Evolutionary conservation across 2,888 invertebrate genomes (phyloP).

Genomic region (Leucophenga maculata): DNA sequence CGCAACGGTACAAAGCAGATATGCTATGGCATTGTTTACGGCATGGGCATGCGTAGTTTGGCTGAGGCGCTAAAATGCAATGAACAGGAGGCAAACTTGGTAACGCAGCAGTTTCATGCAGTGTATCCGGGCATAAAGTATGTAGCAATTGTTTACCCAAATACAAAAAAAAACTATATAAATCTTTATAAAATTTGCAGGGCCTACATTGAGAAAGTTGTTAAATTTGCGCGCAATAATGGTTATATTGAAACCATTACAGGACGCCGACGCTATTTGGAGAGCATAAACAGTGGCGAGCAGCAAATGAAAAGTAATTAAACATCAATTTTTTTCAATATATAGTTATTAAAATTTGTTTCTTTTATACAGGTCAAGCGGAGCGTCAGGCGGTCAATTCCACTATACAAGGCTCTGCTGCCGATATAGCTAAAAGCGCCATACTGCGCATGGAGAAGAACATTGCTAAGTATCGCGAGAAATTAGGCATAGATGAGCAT

Average conservation of each 20-base stretch:
- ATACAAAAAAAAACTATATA: neutral
- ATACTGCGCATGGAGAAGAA: constrained; percentile 84
- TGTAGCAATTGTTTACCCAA: constrained; percentile 51
- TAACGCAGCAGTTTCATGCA: constrained; percentile 86
- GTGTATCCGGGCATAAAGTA: constrained; percentile 83
- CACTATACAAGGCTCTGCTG: constrained; percentile 95
- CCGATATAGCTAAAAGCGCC: constrained; percentile 94
- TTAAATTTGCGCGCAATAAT: constrained; percentile 78
- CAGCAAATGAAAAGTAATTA: constrained; percentile 76
- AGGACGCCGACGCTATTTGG: constrained; percentile 84
- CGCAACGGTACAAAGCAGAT: constrained; percentile 92
- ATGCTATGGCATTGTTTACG: constrained; percentile 97
- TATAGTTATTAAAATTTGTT: neutral
- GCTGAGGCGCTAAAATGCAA: constrained; percentile 84
- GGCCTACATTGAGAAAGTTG: constrained; percentile 66
- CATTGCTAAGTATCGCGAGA: constrained; percentile 71
- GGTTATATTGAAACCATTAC: constrained; percentile 90
- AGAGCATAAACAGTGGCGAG: constrained; percentile 79
- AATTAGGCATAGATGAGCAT: constrained; percentile 63
- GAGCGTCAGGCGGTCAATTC: constrained; percentile 98
- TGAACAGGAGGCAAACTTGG: constrained; percentile 84
- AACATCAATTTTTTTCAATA: neutral
- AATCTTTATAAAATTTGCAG: constrained; percentile 41
- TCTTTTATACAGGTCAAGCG: constrained; percentile 78
- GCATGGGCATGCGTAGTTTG: constrained; percentile 90